phyloP scores from a whole-genome alignment of 1,140 invertebrate genomes.

The Drosophila murphyi region DNA sequence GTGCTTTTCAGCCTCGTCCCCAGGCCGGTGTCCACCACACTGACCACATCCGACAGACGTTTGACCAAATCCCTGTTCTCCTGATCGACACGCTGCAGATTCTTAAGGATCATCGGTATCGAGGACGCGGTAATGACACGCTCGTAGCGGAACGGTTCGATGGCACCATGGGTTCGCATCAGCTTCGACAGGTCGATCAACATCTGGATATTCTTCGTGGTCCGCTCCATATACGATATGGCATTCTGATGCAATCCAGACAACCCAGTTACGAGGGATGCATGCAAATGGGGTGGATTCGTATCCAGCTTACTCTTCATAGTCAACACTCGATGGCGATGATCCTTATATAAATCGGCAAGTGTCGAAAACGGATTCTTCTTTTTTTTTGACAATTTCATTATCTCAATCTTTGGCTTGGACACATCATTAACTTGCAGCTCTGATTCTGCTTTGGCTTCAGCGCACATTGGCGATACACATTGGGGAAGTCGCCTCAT shows the following conservation, averaged over 20 bases:
- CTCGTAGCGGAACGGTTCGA: constrained; percentile 17
- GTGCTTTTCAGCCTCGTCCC: too few relatives aligned
- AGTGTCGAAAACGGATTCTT: neutral
- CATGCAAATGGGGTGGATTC: neutral
- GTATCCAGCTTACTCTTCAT: neutral
- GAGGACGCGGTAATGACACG: constrained; percentile 1
- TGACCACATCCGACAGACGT: constrained; percentile 33
- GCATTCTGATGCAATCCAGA: constrained; percentile 2
- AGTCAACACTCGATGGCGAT: neutral
- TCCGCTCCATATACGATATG: constrained; percentile 4
- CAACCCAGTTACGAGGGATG: neutral
- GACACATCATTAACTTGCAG: too few relatives aligned
- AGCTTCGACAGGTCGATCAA: constrained; percentile 18
- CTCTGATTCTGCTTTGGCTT: too few relatives aligned
- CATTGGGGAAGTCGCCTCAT: neutral
- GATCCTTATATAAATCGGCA: neutral
- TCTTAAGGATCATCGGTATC: neutral
- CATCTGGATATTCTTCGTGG: constrained; percentile 21
- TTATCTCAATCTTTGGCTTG: neutral
- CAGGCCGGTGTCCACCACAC: constrained; percentile 53
- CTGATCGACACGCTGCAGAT: constrained; percentile 12
- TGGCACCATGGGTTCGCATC: constrained; percentile 20
- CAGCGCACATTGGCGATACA: neutral
- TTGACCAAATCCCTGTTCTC: constrained; percentile 42
- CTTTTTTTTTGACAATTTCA: neutral